Conservation (phyloP, 2,113 vertebrate species). For the Vombatus ursinus region DNA sequence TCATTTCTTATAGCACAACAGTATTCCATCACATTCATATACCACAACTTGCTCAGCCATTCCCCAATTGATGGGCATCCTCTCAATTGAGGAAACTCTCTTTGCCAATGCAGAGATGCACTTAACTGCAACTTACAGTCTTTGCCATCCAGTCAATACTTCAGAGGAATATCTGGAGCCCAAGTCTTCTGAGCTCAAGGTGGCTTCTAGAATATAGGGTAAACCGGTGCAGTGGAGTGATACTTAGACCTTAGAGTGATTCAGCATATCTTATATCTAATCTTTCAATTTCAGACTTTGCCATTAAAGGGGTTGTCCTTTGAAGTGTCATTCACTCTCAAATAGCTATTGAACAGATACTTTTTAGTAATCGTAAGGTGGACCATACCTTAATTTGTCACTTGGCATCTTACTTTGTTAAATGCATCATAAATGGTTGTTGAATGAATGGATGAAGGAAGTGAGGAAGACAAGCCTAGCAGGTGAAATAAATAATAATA, state of each 20-base stretch:
- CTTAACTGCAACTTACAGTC: neutral
- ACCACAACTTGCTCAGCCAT: no score
- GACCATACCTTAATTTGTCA: neutral
- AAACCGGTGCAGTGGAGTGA: neutral
- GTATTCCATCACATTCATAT: no score
- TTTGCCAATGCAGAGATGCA: neutral
- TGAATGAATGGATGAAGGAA: neutral
- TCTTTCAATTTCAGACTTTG: neutral
- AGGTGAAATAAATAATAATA: neutral
- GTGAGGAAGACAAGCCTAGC: neutral
- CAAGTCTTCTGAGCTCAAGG: neutral
- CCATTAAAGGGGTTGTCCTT: neutral
- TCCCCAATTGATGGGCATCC: no score
- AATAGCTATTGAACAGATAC: neutral
- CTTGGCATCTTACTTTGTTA: neutral
- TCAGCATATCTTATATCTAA: neutral
- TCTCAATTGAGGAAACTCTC: neutral
- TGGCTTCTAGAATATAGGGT: neutral
- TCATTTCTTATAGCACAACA: no score
- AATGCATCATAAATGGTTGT: neutral
- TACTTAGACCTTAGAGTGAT: neutral
- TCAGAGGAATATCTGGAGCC: neutral
- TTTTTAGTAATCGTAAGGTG: neutral
- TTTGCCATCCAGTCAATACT: neutral
- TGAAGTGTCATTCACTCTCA: neutral